Conservation (phyloP, 2,113 vertebrate species). For the Bubalus kerabau region DNA sequence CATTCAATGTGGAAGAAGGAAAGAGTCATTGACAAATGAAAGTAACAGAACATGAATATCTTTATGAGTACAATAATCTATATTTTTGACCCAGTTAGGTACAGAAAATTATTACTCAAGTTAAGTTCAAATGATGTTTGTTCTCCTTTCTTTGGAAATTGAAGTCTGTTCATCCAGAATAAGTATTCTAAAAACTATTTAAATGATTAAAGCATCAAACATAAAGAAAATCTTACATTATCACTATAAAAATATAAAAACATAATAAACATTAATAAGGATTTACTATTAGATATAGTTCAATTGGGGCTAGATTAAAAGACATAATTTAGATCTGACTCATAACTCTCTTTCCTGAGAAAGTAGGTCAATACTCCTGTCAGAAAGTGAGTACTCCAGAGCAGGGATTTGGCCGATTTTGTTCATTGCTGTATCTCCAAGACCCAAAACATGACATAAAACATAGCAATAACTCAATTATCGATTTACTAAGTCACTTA, state of each 20-base stretch:
- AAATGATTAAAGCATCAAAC: not conserved
- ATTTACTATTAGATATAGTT: not conserved
- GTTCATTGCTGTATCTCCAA: not conserved
- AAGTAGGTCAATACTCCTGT: not conserved
- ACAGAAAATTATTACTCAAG: not conserved
- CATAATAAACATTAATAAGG: not conserved
- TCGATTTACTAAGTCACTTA: not conserved
- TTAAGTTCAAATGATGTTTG: conserved; percentile 1
- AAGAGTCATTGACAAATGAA: not conserved
- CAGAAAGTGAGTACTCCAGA: not conserved
- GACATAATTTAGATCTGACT: not conserved
- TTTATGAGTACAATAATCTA: not conserved
- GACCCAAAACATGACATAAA: not conserved
- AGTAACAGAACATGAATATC: not conserved
- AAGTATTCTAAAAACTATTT: not conserved
- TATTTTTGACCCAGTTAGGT: not conserved
- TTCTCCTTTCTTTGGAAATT: not conserved
- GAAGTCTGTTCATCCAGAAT: not conserved
- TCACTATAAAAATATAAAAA: not conserved
- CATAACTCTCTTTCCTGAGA: not conserved
- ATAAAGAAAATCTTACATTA: not conserved
- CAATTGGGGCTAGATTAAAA: not conserved
- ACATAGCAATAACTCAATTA: not conserved
- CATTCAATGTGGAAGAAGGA: not conserved
- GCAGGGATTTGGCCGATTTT: not conserved